Evolutionary conservation across 2,113 vertebrate species (phyloP), one percentile per base, ranked within the genome.

Genomic region (Anthoscopus minutus): DNA sequence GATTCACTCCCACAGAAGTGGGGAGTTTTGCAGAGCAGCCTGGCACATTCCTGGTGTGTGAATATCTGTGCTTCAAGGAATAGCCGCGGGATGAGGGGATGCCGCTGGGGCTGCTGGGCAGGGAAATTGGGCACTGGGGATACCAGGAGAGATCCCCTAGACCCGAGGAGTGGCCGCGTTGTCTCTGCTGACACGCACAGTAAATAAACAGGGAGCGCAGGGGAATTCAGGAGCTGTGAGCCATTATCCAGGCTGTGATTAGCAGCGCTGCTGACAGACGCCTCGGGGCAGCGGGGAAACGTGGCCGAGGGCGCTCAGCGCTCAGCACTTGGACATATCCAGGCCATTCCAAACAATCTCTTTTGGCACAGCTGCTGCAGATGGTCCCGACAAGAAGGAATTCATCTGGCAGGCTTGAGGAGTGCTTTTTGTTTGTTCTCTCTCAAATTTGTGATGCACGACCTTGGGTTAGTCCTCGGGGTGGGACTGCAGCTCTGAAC

Each of bases 301-400:
- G 24, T 62, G 71, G 92, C 86, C 88, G 7, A 79, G 86, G 86
- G 88, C 83, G 2, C 81, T 86, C 51, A 44, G 90, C 71, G 10
- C 92, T 42, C 60, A 67, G 80, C 54, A 64, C 53, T 4, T 24
- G 86, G 83, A 91, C 83, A 33, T 38, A 78, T 92, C 85, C 92
- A 79, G 94, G 83, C 65, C 93, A 57, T 76, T 94, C 80, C 45
- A 30, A 72, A 19, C 83, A 64, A 92, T 92, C 48, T 87, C 4
- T 56, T 37, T 17, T 92, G 92, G 91, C 94, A 95, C 86, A 60
- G 91, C 88, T 92, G 94, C 92, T 66, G 88, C 94, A 84, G 86
- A 56, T 81, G 83, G 83, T 48, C 58, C 65, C 25, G 37, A 25
- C 9, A 50, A 66, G 81, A 51, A 94, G 80, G 57, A 89, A 71